These are phyloP conservation scores for Megastigmus dorsalis DNA, from an alignment of 2,888 invertebrate genomes.

Conservation along the genomic window DNA sequence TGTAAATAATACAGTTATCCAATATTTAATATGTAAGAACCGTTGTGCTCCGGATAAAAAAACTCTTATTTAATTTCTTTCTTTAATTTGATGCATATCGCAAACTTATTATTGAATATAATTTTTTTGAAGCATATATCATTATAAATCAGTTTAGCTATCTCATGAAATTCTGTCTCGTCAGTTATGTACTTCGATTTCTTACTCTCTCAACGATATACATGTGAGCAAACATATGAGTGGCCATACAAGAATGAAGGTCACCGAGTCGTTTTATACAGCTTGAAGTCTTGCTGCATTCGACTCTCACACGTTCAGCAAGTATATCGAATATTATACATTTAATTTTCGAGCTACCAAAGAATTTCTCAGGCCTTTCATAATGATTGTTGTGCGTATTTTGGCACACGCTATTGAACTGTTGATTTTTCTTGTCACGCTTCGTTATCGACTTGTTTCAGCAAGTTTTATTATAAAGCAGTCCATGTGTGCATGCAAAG, in stretches of 20 bases:
- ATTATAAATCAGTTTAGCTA: neutral
- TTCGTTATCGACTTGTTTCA: too few species aligned
- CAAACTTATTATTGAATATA: too few species aligned
- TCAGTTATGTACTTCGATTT: neutral
- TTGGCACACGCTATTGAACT: neutral
- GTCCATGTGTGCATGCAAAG: too few species aligned
- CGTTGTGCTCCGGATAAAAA: too few species aligned
- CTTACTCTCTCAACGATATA: neutral
- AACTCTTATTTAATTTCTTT: too few species aligned
- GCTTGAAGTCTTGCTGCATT: conserved; percentile 8
- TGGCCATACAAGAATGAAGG: conserved; percentile 23
- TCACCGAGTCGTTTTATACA: conserved; percentile 25
- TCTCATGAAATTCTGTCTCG: conserved; percentile 5
- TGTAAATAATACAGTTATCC: too few species aligned
- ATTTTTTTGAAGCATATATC: neutral
- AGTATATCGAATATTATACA: conserved; percentile 16
- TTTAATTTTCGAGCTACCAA: neutral
- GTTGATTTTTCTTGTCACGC: too few species aligned
- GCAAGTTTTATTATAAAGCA: too few species aligned
- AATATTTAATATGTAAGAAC: too few species aligned
- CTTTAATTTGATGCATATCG: too few species aligned
- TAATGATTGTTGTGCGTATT: neutral
- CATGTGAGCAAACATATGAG: neutral
- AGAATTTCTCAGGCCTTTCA: neutral
- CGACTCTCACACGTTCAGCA: neutral